Evolutionary conservation across 2,888 invertebrate species (phyloP), one percentile per base, ranked within the genome.

Genomic region (Unio pictorum): DNA sequence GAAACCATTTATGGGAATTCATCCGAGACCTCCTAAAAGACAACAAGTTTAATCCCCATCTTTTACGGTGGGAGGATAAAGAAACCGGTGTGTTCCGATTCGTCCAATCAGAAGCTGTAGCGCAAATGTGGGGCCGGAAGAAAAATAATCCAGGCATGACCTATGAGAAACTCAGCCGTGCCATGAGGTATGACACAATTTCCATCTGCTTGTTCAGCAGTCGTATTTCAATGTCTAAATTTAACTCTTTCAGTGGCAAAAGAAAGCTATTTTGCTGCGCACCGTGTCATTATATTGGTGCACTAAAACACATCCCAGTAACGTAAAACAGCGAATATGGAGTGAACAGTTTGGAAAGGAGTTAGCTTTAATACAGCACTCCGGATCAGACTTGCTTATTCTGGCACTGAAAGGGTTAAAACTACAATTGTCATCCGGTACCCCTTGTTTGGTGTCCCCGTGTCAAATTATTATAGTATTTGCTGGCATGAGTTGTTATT

Each of bases 81-180:
- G 92, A 94, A 59, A 93, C 94, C 79, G 96, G 96, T 17, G 94
- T 95, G 82, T 97, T 97, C 91, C 93, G 96, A 82, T 96, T 97
- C 86, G 95, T 96, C n/a, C 94, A 95, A 84, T 95, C 95, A 67
- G 95, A 96, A 86, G 94, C 94, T 86, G 95, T 96, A 17, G 96
- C 96, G 1, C 93, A 95, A 86, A 92, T 95, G 67, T 96, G 96
- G 96, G 96, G 96, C 6, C 93, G 93, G 72, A 91, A 95, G 87
- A 96, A 96, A 88, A 94, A 95, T 89, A 96, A 96, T 88, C 93
- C 93, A 65, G 94, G 94, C 87, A 97, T 97, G 96, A 96, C 95
- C 63, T 97, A 96, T 87, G 96, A 96, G 89, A 97, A 97, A 91
- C 93, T 97, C 83, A 96, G 95, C 90, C 91, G 96, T 76, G 96